phyloP scores from a whole-genome alignment of 1,140 invertebrate genomes.

The Drosophila repleta region DNA sequence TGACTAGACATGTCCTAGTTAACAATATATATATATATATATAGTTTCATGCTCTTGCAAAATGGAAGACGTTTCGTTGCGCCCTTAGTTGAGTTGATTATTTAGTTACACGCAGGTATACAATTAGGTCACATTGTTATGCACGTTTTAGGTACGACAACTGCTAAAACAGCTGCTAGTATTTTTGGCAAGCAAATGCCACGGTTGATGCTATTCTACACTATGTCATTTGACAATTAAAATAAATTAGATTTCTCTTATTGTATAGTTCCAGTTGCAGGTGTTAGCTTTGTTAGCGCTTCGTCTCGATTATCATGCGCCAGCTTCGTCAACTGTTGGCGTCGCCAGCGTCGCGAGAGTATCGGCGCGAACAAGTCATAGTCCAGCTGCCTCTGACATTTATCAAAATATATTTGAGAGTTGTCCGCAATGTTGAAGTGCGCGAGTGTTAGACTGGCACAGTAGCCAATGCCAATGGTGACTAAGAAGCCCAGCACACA shows the following conservation, averaged over 20 bases:
- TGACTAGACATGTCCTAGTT: slow-evolving; percentile 13
- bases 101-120: slow-evolving; percentile 63
- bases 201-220: slow-evolving; percentile 17
- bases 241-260: slow-evolving; percentile 44
- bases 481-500: slow-evolving; percentile 88
- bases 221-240: slow-evolving; percentile 23
- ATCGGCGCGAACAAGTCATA: slow-evolving; percentile 88
- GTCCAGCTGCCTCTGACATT: slow-evolving; percentile 78
- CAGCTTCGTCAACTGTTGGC: slow-evolving; percentile 28
- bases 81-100: slow-evolving; percentile 26
- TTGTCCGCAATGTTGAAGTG: slow-evolving; percentile 62
- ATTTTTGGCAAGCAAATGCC: slow-evolving; percentile 14
- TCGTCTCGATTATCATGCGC: slow-evolving; percentile 40
- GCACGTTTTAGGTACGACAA: slow-evolving; percentile 69
- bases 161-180: slow-evolving; percentile 21
- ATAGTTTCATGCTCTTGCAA: slow-evolving; percentile 48
- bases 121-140: slow-evolving; percentile 75
- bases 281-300: slow-evolving; percentile 53
- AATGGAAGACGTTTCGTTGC: slow-evolving; percentile 67
- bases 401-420: slow-evolving; percentile 70
- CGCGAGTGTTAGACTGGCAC: slow-evolving; percentile 84
- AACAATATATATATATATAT: slow-evolving; percentile 27
- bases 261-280: slow-evolving; percentile 8
- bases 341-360: slow-evolving; percentile 84
- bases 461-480: slow-evolving; percentile 87